Percentiles rank a stretch among this genome's conserved stretches.
Conservation (phyloP, 2,797 vertebrate genomes). For the Alcedo atthis region DNA sequence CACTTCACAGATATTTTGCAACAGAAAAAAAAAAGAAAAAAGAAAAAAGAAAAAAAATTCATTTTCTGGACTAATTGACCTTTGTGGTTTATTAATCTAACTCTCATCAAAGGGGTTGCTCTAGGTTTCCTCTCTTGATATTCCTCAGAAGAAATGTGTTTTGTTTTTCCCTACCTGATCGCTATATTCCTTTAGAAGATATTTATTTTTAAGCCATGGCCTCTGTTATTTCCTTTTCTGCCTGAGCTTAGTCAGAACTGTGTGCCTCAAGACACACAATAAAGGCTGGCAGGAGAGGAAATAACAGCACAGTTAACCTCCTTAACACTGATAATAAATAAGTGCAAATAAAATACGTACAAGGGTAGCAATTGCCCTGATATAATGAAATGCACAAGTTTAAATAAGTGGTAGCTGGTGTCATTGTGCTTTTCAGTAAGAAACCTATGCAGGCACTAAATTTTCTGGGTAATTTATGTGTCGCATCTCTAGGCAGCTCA, state of each 20-base stretch:
- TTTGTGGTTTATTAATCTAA: conserved; percentile 17
- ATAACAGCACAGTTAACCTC: conserved; percentile 77
- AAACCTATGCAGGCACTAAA: neutral
- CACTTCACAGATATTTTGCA: neutral
- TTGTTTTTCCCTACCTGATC: conserved; percentile 52
- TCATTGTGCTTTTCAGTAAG: neutral
- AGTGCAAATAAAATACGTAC: conserved; percentile 73
- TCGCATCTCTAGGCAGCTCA: conserved; percentile 17
- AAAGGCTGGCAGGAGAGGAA: conserved; percentile 76
- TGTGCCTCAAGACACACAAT: conserved; percentile 43
- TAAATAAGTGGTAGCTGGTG: conserved; percentile 44
- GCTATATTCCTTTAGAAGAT: conserved; percentile 42
- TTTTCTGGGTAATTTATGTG: conserved; percentile 35
- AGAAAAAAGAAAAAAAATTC: neutral
- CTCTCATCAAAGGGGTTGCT: neutral
- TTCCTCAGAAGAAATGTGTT: neutral
- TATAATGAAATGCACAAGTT: conserved; percentile 67
- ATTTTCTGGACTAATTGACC: conserved; percentile 8
- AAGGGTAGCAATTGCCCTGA: conserved; percentile 67
- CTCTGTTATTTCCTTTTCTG: conserved; percentile 65
- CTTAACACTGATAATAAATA: conserved; percentile 78
- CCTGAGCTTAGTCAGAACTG: conserved; percentile 47
- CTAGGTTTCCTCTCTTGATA: conserved; percentile 24
- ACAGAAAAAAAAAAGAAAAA: neutral
- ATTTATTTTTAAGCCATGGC: conserved; percentile 57